Conservation (phyloP, 2,797 vertebrate genomes). For the Poecilia gillii region DNA sequence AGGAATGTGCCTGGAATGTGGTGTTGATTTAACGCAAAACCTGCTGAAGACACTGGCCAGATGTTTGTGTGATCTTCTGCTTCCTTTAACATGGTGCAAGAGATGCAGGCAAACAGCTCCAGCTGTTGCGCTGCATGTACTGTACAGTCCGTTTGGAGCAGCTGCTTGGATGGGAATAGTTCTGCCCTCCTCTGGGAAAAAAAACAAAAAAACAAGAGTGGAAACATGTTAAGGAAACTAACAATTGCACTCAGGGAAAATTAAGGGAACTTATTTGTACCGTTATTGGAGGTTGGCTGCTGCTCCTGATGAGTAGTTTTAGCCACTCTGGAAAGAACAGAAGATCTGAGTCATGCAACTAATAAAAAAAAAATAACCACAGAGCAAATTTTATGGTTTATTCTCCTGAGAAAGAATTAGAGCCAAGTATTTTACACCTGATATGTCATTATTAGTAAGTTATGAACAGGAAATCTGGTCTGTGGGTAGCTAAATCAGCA, state of each 20-base stretch:
- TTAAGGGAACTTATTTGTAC: constrained; percentile 7
- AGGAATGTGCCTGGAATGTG: constrained; percentile 59
- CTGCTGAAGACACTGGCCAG: constrained; percentile 65
- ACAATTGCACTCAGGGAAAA: not conserved
- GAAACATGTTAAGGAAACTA: not conserved
- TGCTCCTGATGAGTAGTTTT: constrained; percentile 20
- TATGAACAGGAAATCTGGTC: constrained; percentile 11
- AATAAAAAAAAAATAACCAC: constrained; percentile 4
- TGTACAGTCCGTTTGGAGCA: not conserved
- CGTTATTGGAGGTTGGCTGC: constrained; percentile 11
- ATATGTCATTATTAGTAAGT: constrained; percentile 7
- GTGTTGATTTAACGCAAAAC: constrained; percentile 36
- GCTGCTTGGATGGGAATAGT: constrained; percentile 2
- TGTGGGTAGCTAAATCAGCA: not conserved
- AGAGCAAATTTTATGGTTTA: constrained; percentile 1
- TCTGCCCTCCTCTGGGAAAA: constrained; percentile 57
- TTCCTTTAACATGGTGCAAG: constrained; percentile 42
- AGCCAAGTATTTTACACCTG: constrained; percentile 4
- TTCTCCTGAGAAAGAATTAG: constrained; percentile 8
- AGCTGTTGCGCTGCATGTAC: constrained; percentile 29
- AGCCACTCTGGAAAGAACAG: constrained; percentile 36
- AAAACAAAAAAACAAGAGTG: constrained; percentile 11
- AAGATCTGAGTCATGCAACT: constrained; percentile 36
- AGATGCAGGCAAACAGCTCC: constrained; percentile 26
- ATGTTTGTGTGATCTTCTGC: constrained; percentile 59